Percentiles rank a stretch among this genome's conserved stretches.
Conservation (phyloP, 2,888 invertebrate species). For the Biston betularia region DNA sequence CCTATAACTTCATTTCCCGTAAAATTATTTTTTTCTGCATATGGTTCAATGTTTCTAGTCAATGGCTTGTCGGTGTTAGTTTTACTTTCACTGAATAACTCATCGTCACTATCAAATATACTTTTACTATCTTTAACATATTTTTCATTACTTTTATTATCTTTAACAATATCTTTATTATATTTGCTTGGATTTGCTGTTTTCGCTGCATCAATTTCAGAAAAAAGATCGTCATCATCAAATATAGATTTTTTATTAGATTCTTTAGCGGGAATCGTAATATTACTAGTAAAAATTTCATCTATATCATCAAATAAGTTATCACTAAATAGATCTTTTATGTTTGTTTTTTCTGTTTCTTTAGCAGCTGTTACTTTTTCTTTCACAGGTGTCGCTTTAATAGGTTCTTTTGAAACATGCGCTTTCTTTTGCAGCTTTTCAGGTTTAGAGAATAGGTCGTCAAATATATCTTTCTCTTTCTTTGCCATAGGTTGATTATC, state of each 20-base stretch:
- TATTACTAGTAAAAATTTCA: slow-evolving; percentile 72
- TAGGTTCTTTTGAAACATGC: slow-evolving; percentile 34
- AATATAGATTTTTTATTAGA: slow-evolving; percentile 65
- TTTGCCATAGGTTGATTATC: slow-evolving; percentile 28
- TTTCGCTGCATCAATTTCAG: slow-evolving; percentile 58
- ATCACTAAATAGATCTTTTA: slow-evolving; percentile 70
- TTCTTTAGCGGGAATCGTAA: slow-evolving; percentile 56
- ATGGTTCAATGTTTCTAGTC: slow-evolving; percentile 27
- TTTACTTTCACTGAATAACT: slow-evolving; percentile 55
- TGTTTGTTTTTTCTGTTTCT: slow-evolving; percentile 51
- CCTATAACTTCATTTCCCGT: slow-evolving; percentile 21
- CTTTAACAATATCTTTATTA: slow-evolving; percentile 8
- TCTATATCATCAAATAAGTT: slow-evolving; percentile 80
- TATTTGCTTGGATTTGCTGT: slow-evolving; percentile 19
- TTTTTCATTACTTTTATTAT: slow-evolving; percentile 35
- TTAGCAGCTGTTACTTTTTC: slow-evolving; percentile 43
- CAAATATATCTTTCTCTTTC: slow-evolving; percentile 69
- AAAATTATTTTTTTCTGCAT: slow-evolving; percentile 10
- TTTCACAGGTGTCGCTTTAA: slow-evolving; percentile 21
- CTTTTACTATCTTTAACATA: slow-evolving; percentile 46
- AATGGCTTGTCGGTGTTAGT: slow-evolving; percentile 37
- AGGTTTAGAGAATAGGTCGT: slow-evolving; percentile 72
- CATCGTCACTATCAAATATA: slow-evolving; percentile 67
- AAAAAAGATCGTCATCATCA: slow-evolving; percentile 72
- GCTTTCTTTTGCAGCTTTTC: slow-evolving; percentile 40